A percentile compares a stretch with the other conserved stretches of the same genome.
These are phyloP conservation scores for Acanthurus lineatus DNA, from an alignment of 2,797 vertebrate genomes.

Conservation along the genomic window DNA sequence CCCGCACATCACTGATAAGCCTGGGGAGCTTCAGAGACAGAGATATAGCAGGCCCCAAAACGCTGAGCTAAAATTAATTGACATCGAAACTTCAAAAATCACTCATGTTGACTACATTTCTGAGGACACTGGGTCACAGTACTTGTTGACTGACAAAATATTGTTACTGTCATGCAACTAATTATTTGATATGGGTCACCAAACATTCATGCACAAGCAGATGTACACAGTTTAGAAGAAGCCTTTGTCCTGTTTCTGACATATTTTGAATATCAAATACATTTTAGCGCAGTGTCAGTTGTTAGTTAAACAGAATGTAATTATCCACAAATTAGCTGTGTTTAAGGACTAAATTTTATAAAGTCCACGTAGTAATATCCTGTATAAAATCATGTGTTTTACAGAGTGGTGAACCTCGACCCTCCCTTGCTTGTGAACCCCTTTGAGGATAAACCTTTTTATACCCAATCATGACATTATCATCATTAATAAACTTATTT, in stretches of 20 bases:
- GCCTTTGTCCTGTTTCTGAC: neutral
- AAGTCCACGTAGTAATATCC: too few relatives aligned
- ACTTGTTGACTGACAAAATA: neutral
- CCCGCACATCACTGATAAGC: slow-evolving; percentile 42
- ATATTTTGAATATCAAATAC: neutral
- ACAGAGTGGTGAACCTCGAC: too few relatives aligned
- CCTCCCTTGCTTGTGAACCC: too few relatives aligned
- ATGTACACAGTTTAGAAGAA: neutral
- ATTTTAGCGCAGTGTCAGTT: neutral
- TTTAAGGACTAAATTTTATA: too few relatives aligned
- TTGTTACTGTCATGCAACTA: slow-evolving; percentile 27
- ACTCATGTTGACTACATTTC: slow-evolving; percentile 1
- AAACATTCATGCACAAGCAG: slow-evolving; percentile 10
- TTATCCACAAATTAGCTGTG: too few relatives aligned
- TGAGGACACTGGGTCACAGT: neutral
- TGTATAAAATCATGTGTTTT: too few relatives aligned
- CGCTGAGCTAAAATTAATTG: slow-evolving; percentile 25
- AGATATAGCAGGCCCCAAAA: slow-evolving; percentile 16
- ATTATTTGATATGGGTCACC: neutral
- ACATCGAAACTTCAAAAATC: slow-evolving; percentile 29
- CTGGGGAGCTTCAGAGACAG: slow-evolving; percentile 28
- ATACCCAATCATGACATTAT: too few relatives aligned
- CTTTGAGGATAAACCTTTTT: too few relatives aligned
- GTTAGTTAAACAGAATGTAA: too few relatives aligned
- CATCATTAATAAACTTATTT: too few relatives aligned